phyloP scores from a whole-genome alignment of 1,140 invertebrate genomes.

The Phocides pigmalion region DNA sequence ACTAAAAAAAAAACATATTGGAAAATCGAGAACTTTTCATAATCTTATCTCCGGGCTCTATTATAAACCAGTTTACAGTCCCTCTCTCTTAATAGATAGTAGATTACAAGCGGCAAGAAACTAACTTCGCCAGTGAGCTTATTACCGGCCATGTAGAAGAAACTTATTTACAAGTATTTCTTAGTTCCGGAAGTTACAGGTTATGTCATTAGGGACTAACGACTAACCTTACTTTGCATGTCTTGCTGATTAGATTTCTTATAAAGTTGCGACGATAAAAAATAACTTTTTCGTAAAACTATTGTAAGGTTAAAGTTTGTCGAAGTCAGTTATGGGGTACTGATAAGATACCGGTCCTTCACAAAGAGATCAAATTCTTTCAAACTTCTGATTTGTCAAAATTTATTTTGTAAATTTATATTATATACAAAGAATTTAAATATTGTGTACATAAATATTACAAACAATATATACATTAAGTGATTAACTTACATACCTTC shows the following conservation, averaged over 20 bases:
- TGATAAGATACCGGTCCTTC: too few relatives aligned
- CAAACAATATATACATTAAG: too few relatives aligned
- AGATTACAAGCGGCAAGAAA: constrained; percentile 25
- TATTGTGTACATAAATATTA: too few relatives aligned
- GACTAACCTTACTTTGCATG: constrained; percentile 5
- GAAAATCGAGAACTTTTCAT: neutral
- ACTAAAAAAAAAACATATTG: too few relatives aligned
- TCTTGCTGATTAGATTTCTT: neutral
- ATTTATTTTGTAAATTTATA: too few relatives aligned
- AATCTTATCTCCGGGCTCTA: neutral
- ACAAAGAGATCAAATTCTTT: too few relatives aligned
- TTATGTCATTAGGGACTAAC: constrained; percentile 21
- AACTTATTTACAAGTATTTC: constrained; percentile 21
- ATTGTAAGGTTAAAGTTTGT: neutral
- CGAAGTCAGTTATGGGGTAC: too few relatives aligned
- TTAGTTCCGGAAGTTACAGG: constrained; percentile 24
- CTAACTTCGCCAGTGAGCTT: neutral
- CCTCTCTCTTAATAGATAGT: constrained; percentile 24
- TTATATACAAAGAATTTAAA: too few relatives aligned
- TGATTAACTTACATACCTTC: too few relatives aligned
- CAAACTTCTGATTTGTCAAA: too few relatives aligned
- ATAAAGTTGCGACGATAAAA: neutral
- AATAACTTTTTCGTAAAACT: too few relatives aligned
- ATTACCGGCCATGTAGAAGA: constrained; percentile 14
- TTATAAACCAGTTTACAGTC: constrained; percentile 9